Percentiles rank a stretch among this genome's conserved stretches.
Conservation (phyloP, 2,797 vertebrate species). For the Characodon lateralis region DNA sequence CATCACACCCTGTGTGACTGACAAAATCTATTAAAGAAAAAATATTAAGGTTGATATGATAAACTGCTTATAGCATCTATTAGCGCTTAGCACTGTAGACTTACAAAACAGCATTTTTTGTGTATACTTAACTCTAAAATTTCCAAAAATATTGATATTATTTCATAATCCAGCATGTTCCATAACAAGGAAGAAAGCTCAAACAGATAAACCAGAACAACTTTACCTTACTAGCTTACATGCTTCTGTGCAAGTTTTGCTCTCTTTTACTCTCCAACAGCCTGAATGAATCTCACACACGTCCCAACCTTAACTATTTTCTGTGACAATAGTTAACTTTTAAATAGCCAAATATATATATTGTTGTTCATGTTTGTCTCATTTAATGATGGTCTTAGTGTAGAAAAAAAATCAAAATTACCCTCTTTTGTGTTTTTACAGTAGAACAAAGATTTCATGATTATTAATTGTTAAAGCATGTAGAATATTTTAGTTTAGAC, state of each 20-base stretch:
- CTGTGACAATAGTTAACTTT: neutral
- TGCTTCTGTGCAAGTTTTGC: neutral
- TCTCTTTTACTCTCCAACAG: neutral
- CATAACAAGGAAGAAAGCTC: neutral
- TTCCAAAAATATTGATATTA: neutral
- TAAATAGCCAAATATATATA: neutral
- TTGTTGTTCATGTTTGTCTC: neutral
- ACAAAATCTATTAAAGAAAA: neutral
- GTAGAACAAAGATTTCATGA: neutral
- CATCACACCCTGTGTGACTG: neutral
- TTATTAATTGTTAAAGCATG: neutral
- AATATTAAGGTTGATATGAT: neutral
- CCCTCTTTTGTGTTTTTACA: neutral
- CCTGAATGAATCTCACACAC: neutral
- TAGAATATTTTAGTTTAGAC: neutral
- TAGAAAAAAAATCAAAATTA: neutral
- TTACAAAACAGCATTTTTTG: neutral
- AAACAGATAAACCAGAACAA: neutral
- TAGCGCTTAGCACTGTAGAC: neutral
- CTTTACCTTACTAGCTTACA: neutral
- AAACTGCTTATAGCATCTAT: neutral
- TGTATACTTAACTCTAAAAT: neutral
- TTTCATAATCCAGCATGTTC: neutral
- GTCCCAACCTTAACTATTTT: neutral
- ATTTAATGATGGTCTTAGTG: neutral